Percentiles rank a stretch among this genome's conserved stretches.
These are phyloP conservation scores for Clostera curtula DNA, from an alignment of 2,888 invertebrate species.

Conservation along the genomic window DNA sequence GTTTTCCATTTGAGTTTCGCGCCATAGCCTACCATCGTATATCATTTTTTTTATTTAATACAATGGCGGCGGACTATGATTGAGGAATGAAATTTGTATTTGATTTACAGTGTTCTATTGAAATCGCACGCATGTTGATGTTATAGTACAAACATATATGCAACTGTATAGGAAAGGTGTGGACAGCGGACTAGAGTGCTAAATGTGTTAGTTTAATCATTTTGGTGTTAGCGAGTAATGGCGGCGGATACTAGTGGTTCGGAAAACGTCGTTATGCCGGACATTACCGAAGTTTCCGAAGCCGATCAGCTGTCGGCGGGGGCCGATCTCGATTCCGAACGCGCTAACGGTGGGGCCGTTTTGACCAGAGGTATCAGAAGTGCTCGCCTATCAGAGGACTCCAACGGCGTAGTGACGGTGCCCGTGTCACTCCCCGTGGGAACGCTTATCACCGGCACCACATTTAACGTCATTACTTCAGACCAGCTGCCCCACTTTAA, in stretches of 20 bases:
- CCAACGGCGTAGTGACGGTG: constrained; percentile 65
- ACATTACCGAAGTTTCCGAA: constrained; percentile 79
- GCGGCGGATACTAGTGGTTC: constrained; percentile 67
- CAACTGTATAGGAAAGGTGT: no score
- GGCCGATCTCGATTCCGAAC: constrained; percentile 76
- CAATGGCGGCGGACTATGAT: no score
- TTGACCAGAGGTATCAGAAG: constrained; percentile 44
- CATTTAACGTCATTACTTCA: constrained; percentile 90
- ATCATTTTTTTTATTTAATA: no score
- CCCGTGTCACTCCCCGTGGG: constrained; percentile 85
- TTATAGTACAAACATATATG: constrained; percentile 32
- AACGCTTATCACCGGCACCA: constrained; percentile 85
- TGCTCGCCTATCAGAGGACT: constrained; percentile 44
- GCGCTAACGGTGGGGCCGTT: constrained; percentile 60
- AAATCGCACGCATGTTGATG: no score
- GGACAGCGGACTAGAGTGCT: constrained; percentile 32
- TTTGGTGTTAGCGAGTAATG: constrained; percentile 55
- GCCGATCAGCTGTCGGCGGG: constrained; percentile 76
- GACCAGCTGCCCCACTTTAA: constrained; percentile 90
- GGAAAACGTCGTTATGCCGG: constrained; percentile 81
- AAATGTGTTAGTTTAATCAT: no score
- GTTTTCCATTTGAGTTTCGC: no score
- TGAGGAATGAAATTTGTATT: no score
- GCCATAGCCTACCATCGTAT: no score
- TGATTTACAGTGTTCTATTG: no score